phyloP scores from a whole-genome alignment of 2,113 vertebrate species.

The Microtus pennsylvanicus region DNA sequence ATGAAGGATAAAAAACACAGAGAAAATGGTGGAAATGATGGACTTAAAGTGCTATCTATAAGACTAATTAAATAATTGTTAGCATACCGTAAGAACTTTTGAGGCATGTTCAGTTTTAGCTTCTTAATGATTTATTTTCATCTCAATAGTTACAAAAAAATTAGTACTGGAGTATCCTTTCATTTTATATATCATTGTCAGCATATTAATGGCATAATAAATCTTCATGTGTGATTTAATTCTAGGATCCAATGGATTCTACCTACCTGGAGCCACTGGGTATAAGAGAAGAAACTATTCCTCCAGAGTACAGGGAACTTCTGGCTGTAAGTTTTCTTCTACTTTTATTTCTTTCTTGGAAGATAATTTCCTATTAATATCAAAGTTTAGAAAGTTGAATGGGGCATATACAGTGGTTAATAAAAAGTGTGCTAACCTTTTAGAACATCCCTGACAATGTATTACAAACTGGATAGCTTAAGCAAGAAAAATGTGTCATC shows the following conservation, averaged over 20 bases:
- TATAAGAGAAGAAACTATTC: constrained; percentile 86
- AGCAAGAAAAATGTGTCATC: not conserved
- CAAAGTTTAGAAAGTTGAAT: not conserved
- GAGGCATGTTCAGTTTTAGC: not conserved
- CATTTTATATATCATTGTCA: constrained; percentile 28
- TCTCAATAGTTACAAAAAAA: not conserved
- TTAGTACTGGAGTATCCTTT: constrained; percentile 10
- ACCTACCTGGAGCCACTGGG: constrained; percentile 86
- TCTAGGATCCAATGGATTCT: constrained; percentile 85
- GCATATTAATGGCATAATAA: not conserved
- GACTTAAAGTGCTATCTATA: not conserved
- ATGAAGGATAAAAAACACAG: not conserved
- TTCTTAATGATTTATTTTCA: constrained; percentile 25
- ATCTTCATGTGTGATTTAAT: constrained; percentile 36
- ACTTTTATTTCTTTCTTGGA: not conserved
- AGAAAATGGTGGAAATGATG: not conserved
- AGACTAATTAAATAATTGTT: constrained; percentile 11
- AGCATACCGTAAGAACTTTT: not conserved
- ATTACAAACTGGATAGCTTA: not conserved
- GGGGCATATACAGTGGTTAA: not conserved
- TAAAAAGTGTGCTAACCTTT: not conserved
- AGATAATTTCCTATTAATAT: not conserved
- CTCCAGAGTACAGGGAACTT: constrained; percentile 87
- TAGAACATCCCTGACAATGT: not conserved
- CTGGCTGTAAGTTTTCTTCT: constrained; percentile 83